phyloP scores from a whole-genome alignment of 2,888 invertebrate genomes.

The Aquatica leii region DNA sequence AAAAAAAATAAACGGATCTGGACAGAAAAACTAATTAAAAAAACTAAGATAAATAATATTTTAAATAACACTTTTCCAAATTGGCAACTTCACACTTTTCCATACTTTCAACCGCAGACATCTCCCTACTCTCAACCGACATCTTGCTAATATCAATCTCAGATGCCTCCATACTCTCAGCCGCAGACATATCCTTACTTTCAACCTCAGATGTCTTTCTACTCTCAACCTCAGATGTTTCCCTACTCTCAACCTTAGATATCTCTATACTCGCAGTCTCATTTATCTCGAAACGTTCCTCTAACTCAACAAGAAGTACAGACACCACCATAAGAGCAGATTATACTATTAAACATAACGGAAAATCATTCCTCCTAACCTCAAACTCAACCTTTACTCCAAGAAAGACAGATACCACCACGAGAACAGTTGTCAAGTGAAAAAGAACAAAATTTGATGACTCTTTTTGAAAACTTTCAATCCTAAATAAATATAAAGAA shows the following conservation, averaged over 20 bases:
- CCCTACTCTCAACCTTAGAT: not conserved
- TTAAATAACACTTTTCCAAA: not conserved
- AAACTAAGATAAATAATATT: not conserved
- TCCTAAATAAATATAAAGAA: not conserved
- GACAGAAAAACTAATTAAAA: not conserved
- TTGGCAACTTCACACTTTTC: not conserved
- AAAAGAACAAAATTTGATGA: constrained; percentile 1
- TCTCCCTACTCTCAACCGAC: no score
- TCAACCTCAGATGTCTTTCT: not conserved
- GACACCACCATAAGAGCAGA: constrained; percentile 1
- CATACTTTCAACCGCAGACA: not conserved
- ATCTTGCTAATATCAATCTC: no score
- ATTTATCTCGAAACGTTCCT: constrained; percentile 5
- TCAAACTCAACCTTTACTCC: not conserved
- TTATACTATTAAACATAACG: no score
- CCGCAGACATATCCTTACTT: not conserved
- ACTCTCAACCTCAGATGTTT: no score
- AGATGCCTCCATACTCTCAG: not conserved
- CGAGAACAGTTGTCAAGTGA: constrained; percentile 1
- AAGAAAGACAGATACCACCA: not conserved
- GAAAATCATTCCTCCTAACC: no score
- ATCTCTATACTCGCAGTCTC: not conserved
- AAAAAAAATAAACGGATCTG: not conserved
- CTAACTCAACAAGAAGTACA: not conserved
- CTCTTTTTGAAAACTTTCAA: not conserved